Conservation (phyloP, 2,113 vertebrate genomes). For the Peromyscus californicus region DNA sequence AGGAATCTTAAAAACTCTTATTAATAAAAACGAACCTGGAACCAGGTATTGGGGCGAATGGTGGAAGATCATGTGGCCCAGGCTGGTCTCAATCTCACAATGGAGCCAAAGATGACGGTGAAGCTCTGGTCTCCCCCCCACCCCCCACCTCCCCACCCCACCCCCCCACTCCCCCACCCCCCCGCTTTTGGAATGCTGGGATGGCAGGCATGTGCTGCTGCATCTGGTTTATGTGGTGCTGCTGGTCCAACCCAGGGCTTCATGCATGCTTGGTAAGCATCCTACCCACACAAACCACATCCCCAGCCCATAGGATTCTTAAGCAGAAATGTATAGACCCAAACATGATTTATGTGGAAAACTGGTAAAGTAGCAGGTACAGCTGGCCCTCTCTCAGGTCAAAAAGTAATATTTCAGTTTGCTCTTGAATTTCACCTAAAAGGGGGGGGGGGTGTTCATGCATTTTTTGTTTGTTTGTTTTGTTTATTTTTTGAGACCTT, state of each 20-base stretch:
- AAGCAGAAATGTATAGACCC: not conserved
- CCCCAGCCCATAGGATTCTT: not conserved
- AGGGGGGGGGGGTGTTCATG: conserved; percentile 60
- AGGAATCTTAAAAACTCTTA: no score
- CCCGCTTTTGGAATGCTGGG: not conserved
- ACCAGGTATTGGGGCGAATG: no score
- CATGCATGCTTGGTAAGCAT: no score
- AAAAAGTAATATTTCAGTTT: conserved; percentile 76
- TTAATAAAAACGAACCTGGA: no score
- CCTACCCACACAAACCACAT: not conserved
- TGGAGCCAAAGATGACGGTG: not conserved
- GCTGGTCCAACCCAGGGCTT: not conserved
- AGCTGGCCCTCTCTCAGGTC: conserved; percentile 42
- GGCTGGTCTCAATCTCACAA: not conserved
- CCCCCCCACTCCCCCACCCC: no score
- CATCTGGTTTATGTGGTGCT: not conserved
- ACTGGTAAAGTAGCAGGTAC: not conserved
- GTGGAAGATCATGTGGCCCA: no score
- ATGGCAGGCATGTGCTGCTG: not conserved
- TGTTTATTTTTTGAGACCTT: conserved; percentile 73
- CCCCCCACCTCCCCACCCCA: no score
- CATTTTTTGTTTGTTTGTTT: not conserved
- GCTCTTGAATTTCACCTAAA: conserved; percentile 61
- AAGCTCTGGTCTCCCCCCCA: no score
- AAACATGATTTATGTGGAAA: not conserved